A percentile compares a stretch with the other conserved stretches of the same genome.
Conservation (phyloP, 2,888 invertebrate species). For the Zygaena filipendulae region DNA sequence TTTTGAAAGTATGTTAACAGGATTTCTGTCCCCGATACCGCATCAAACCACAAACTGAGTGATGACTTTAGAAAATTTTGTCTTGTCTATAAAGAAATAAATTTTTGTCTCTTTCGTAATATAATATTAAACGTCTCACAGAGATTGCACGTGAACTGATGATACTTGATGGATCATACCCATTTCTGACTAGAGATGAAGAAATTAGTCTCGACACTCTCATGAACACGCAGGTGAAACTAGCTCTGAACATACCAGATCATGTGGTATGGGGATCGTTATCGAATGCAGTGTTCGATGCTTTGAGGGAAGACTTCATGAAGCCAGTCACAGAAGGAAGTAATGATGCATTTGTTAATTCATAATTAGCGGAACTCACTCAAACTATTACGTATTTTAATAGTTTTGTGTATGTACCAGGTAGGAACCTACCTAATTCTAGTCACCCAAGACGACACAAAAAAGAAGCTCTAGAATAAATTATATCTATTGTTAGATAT, state of each 20-base stretch:
- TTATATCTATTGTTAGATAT: too few relatives aligned
- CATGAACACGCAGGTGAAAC: conserved; percentile 79
- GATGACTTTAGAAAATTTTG: too few relatives aligned
- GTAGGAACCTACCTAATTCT: conserved; percentile 3
- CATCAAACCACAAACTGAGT: too few relatives aligned
- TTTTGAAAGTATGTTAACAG: too few relatives aligned
- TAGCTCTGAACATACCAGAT: conserved; percentile 72
- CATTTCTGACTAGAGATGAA: conserved; percentile 22
- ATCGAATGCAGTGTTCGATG: conserved; percentile 67
- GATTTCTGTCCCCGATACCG: too few relatives aligned
- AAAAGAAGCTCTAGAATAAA: too few relatives aligned
- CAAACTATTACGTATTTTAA: too few relatives aligned
- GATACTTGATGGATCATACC: conserved; percentile 32
- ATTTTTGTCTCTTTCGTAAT: too few relatives aligned
- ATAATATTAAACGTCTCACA: too few relatives aligned
- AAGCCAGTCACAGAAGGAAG: conserved; percentile 75
- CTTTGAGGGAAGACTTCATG: conserved; percentile 78
- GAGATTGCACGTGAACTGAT: conserved; percentile 40
- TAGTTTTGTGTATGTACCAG: conserved; percentile 3
- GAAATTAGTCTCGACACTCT: conserved; percentile 46
- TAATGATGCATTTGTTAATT: conserved; percentile 23
- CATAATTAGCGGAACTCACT: too few relatives aligned
- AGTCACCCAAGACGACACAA: too few relatives aligned
- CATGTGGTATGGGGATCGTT: conserved; percentile 75
- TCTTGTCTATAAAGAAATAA: too few relatives aligned